Evolutionary conservation across 2,797 vertebrate species (phyloP).

Genomic region (Lagothrix lagotricha): DNA sequence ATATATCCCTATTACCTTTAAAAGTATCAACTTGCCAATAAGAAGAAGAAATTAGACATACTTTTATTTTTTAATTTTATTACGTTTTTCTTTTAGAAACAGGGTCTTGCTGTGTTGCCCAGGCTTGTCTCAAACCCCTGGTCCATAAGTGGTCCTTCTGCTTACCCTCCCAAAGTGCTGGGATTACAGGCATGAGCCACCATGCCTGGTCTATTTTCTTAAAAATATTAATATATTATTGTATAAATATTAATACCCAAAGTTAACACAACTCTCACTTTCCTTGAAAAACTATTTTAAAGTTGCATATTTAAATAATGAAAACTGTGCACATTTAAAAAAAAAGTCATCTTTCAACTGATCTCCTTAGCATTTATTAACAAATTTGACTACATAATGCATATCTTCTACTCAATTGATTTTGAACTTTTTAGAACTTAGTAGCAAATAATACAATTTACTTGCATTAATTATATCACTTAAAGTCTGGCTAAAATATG

Average conservation of each 20-base stretch:
- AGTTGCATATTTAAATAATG: conserved; percentile 50
- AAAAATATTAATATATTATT: background rate
- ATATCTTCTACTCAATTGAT: conserved; percentile 6
- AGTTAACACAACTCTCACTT: background rate
- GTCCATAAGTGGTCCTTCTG: background rate
- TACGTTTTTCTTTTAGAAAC: background rate
- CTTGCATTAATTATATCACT: conserved; percentile 42
- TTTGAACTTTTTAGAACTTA: conserved; percentile 1
- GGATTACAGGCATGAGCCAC: background rate
- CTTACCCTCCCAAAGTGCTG: background rate
- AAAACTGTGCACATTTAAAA: background rate
- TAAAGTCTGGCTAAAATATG: conserved; percentile 38
- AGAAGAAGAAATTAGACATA: background rate
- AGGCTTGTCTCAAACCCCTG: background rate
- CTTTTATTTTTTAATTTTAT: background rate
- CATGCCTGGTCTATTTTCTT: background rate
- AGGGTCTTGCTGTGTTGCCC: background rate
- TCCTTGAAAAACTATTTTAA: background rate
- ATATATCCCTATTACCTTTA: background rate
- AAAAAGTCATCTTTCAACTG: conserved; percentile 29
- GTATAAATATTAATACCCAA: conserved; percentile 14
- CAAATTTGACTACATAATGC: conserved; percentile 20
- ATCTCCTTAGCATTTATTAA: conserved; percentile 50
- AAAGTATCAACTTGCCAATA: background rate
- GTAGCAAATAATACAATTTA: conserved; percentile 41